Base-by-base conservation (phyloP, 92 coral and sea anemone species). In the Nematostella vectensis region DNA sequence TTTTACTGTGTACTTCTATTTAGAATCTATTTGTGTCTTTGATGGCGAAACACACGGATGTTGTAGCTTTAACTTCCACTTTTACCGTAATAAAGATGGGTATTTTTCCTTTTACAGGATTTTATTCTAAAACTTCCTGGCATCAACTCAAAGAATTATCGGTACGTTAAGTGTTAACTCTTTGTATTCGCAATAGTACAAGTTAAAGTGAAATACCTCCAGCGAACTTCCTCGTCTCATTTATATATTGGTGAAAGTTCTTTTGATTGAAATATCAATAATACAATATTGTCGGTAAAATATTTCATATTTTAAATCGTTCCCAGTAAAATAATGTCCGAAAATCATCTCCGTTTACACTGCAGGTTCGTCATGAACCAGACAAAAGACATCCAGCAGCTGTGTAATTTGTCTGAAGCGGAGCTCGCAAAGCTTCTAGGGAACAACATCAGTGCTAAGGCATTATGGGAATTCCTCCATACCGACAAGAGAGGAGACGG, bases 391-490 rank as follows among this genome's bases (percentile, higher is more conserved):
- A 63, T 93, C 25, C 61, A 71, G 55, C 85, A 82, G 53, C 57
- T 93, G 25, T 82, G 80, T 33, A 62, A 57, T 40, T 18, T 82
- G 57, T 58, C 96, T 13, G 76, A 86, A 62, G 66, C 57, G 23
- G 61, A 68, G 27, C 71, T 93, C 11, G 71, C 75, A 24, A 69
- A 62, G 31, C 50, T 87, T 54, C 59, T 93, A 30, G 82, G 76
- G 43, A 93, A 93, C 64, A 53, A 88, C 12, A 52, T 39, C 13
- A 70, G 54, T 44, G 93, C 96, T 0, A 82, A 82, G 64, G 69
- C 74, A 25, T 47, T 93, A 22, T 93, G 99, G 99, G 88, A 87
- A 44, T 93, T 93, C 33, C 61, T 93, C 47, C 97, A 91, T 67
- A 38, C 51, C 0, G 74, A 48, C 24, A 70, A 48, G 25, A 80